Evolutionary conservation across 2,888 invertebrate species (phyloP).

Genomic region (Eupithecia centaureata): DNA sequence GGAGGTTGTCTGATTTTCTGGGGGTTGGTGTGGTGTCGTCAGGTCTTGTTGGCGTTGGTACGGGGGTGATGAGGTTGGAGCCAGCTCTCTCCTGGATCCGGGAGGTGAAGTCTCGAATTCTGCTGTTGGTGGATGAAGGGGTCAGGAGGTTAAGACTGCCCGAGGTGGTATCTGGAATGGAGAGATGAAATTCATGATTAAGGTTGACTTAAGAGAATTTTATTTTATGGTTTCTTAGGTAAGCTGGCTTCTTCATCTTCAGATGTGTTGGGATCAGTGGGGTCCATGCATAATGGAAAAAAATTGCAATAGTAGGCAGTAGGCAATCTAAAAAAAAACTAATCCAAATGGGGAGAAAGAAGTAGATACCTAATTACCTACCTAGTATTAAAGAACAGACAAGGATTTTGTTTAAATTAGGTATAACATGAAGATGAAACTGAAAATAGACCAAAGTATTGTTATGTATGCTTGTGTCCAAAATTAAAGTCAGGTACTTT

Average conservation of each 20-base stretch:
- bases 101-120: constrained; percentile 84
- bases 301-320: no score
- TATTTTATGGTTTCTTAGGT: neutral
- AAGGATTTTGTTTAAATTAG: no score
- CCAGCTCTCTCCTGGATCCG: constrained; percentile 83
- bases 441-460: no score
- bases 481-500: no score
- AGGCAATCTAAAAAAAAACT: no score
- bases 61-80: constrained; percentile 61
- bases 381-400: no score
- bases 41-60: constrained; percentile 66
- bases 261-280: neutral
- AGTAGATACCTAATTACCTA: no score
- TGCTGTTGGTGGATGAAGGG: constrained; percentile 84
- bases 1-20: constrained; percentile 67
- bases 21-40: constrained; percentile 64
- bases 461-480: no score
- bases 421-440: no score
- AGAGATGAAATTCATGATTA: constrained; percentile 6
- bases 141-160: constrained; percentile 86
- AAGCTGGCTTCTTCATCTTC: no score
- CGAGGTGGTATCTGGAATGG: constrained; percentile 83
- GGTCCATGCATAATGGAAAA: neutral
- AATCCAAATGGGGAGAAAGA: no score
- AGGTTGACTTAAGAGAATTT: neutral